Evolutionary conservation across 2,797 vertebrate genomes (phyloP), one percentile per base, ranked within the genome.

Genomic region (Coccyzus lansbergi): DNA sequence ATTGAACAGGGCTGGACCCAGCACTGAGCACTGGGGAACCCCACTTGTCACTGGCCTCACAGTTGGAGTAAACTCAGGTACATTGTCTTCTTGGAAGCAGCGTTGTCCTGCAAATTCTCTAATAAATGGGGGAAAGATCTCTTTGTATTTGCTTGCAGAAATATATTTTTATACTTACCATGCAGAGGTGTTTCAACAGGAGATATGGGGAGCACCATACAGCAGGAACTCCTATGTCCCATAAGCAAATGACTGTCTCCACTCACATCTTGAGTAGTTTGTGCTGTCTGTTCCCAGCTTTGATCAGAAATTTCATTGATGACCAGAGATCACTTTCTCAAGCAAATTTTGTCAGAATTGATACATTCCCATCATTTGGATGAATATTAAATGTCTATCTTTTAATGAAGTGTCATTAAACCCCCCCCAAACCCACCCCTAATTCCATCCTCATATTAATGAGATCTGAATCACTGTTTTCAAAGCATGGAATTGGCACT

Each of bases 61-160:
- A n/a, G n/a, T n/a, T n/a, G n/a, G n/a, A n/a, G n/a, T n/a, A n/a
- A n/a, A n/a, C n/a, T 98, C 29, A 99, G 97, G 97, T 99, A 98
- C 51, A 99, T 95, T 67, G 97, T 97, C 65, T 95, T 98, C 95
- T 98, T 99, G 44, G 98, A 96, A 78, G 99, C 98, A 83, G 97
- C 96, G 46, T 91, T 99, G 76, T 88, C 97, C 98, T 99, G 46
- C n/a, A n/a, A n/a, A n/a, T n/a, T n/a, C n/a, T n/a, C n/a, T n/a
- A n/a, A n/a, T n/a, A n/a, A n/a, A n/a, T n/a, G n/a, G n/a, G n/a
- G n/a, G n/a, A n/a, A n/a, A n/a, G n/a, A n/a, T n/a, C n/a, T n/a
- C n/a, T n/a, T 38, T 12, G 38, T 38, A 38, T 38, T 38, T 38
- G 38, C 12, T 38, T 38, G 38, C 38, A 38, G 38, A 38, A 38